phyloP scores from a whole-genome alignment of 2,113 vertebrate species.

The Psephotus haematonotus region DNA sequence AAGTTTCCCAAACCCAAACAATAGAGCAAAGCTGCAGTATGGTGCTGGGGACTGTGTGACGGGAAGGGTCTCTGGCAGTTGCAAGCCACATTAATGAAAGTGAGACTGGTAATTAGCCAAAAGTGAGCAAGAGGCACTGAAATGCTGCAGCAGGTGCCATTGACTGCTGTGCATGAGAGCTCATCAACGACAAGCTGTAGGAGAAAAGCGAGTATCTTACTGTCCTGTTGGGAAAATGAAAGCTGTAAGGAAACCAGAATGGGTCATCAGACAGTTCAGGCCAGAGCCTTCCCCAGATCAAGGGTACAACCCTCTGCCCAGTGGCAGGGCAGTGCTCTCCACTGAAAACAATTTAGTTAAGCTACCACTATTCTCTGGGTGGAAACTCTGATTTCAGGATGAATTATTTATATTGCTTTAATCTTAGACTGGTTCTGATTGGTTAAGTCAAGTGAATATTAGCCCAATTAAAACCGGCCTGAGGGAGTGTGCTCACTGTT shows the following conservation, averaged over 20 bases:
- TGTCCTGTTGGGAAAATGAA: neutral
- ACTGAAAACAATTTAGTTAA: neutral
- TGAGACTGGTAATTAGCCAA: neutral
- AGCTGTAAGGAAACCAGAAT: neutral
- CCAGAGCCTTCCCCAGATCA: neutral
- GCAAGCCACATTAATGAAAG: neutral
- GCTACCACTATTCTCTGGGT: neutral
- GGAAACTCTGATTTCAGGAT: neutral
- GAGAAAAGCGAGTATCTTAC: neutral
- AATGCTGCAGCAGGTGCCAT: neutral
- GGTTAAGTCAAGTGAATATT: neutral
- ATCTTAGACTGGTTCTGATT: neutral
- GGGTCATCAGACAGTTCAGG: fast-evolving
- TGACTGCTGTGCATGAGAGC: neutral
- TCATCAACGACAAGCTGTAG: fast-evolving
- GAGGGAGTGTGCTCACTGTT: neutral
- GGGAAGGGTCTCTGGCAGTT: neutral
- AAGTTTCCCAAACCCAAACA: neutral
- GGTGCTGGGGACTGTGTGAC: neutral
- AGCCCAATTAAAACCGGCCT: neutral
- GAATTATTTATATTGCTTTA: neutral
- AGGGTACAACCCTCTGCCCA: neutral
- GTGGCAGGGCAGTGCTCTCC: neutral
- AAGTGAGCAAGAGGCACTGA: neutral
- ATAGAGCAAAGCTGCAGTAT: neutral